Conservation (phyloP, 2,113 vertebrate species). For the Scatophagus argus region DNA sequence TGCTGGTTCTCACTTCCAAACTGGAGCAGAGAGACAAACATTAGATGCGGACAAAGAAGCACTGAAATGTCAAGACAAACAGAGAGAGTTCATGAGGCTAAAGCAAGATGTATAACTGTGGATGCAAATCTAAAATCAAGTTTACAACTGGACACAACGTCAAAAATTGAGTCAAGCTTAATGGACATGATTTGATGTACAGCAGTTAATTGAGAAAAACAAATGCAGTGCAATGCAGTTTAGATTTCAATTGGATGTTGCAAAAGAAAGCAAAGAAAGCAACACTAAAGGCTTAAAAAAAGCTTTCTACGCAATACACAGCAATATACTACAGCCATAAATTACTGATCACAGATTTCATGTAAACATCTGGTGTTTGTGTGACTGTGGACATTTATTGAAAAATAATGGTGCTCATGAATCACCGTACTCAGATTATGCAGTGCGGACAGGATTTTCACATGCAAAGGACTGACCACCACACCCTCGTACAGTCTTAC, state of each 20-base stretch:
- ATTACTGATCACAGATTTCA: conserved; percentile 16
- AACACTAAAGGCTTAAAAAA: conserved; percentile 24
- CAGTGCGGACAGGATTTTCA: conserved; percentile 59
- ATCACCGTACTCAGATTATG: conserved; percentile 47
- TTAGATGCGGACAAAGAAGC: conserved; percentile 14
- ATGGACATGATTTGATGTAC: conserved; percentile 5
- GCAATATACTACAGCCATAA: background rate
- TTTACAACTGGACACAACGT: conserved; percentile 14
- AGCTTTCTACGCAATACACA: background rate
- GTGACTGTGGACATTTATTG: conserved; percentile 13
- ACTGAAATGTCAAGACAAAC: conserved; percentile 12
- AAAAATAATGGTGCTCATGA: conserved; percentile 42
- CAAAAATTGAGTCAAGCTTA: conserved; percentile 5
- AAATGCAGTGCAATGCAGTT: conserved; percentile 1
- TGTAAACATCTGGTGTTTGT: conserved; percentile 18
- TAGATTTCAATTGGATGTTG: conserved; percentile 15
- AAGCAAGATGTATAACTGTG: background rate
- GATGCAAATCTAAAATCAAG: conserved; percentile 28
- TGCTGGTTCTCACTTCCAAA: conserved; percentile 96
- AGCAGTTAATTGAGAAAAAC: conserved; percentile 3
- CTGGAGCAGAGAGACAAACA: conserved; percentile 71
- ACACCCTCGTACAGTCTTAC: conserved; percentile 77
- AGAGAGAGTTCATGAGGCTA: background rate
- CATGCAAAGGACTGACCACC: conserved; percentile 75
- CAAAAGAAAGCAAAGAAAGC: conserved; percentile 20